A percentile compares a stretch with the other conserved stretches of the same genome.
phyloP scores from a whole-genome alignment of 2,888 invertebrate species.

The Ecdyonurus torrentis region DNA sequence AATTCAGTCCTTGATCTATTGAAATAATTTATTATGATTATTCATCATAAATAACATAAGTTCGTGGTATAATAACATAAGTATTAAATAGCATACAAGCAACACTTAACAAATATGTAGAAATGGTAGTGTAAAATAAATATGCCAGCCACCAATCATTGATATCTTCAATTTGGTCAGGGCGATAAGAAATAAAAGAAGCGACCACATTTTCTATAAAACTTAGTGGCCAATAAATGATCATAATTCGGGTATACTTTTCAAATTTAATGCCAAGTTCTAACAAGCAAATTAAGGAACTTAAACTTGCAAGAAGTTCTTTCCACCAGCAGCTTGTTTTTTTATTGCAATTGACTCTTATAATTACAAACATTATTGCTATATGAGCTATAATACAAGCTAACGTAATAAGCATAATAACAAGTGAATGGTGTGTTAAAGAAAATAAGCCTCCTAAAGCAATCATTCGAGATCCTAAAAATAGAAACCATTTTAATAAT shows the following conservation, averaged over 20 bases:
- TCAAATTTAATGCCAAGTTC: not conserved
- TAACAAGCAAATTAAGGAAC: not conserved
- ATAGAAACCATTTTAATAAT: not conserved
- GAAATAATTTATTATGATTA: no score
- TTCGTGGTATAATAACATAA: not conserved
- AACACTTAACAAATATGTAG: not conserved
- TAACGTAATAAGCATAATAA: not conserved
- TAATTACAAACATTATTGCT: not conserved
- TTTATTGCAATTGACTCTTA: not conserved
- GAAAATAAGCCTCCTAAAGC: not conserved
- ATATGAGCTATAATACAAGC: not conserved
- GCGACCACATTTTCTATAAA: not conserved
- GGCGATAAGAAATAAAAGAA: not conserved
- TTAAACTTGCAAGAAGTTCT: not conserved
- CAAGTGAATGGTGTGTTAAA: not conserved
- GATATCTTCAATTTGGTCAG: not conserved
- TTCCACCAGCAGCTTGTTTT: not conserved
- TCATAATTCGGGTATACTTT: not conserved
- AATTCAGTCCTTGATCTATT: no score
- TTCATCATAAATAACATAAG: not conserved
- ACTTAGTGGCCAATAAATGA: not conserved
- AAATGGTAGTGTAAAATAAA: not conserved
- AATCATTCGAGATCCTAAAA: not conserved
- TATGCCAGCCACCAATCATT: not conserved
- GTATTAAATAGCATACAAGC: not conserved